Percentiles rank a stretch among this genome's conserved stretches.
Conservation (phyloP, 2,113 vertebrate genomes). For the Microtus ochrogaster region DNA sequence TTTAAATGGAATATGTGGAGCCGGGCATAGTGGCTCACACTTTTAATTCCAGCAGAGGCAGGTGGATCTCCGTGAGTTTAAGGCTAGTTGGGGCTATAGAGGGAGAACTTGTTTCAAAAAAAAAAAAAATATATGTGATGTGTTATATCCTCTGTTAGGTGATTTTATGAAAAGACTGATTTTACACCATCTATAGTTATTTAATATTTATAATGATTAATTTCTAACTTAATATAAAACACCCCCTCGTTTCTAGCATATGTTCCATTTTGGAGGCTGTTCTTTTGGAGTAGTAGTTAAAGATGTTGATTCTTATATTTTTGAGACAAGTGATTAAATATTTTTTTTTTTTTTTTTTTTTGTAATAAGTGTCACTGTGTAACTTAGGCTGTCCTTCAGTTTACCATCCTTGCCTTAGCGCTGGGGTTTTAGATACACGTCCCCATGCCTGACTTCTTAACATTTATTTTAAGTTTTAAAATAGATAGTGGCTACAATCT, state of each 20-base stretch:
- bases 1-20: background rate
- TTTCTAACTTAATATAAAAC: constrained; percentile 39
- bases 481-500: background rate
- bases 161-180: background rate
- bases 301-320: constrained; percentile 9
- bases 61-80: background rate
- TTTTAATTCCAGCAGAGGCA: background rate
- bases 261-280: background rate
- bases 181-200: background rate
- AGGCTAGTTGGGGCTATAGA: background rate
- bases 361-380: background rate
- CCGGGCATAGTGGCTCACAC: background rate
- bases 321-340: background rate
- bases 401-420: background rate
- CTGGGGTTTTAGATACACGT: background rate
- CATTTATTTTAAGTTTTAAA: constrained; percentile 31
- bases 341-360: background rate
- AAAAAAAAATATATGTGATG: background rate
- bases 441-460: background rate
- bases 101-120: background rate
- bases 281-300: constrained; percentile 13
- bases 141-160: background rate
- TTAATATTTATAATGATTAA: constrained; percentile 20
- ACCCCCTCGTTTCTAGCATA: background rate
- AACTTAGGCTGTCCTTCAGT: background rate